Conservation (phyloP, 1,140 invertebrate species). For the Drosophila subobscura region DNA sequence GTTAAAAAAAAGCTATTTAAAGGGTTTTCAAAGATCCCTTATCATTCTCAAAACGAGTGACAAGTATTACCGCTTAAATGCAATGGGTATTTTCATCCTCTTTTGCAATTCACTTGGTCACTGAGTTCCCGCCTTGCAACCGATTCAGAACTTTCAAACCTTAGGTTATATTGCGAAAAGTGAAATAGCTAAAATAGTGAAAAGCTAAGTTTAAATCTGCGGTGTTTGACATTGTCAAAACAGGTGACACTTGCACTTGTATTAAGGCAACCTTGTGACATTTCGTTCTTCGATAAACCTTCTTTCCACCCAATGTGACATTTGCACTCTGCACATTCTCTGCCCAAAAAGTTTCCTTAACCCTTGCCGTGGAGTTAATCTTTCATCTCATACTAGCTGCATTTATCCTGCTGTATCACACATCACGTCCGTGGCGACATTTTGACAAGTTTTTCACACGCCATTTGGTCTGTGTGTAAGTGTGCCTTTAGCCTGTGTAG, state of each 20-base stretch:
- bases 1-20: too few species aligned
- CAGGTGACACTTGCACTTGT: slow-evolving; percentile 6
- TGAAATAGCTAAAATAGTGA: too few species aligned
- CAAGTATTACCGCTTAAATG: too few species aligned
- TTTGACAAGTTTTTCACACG: slow-evolving; percentile 48
- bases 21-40: neutral
- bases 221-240: slow-evolving; percentile 10
- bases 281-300: slow-evolving; percentile 1
- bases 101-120: too few species aligned
- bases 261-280: slow-evolving; percentile 14
- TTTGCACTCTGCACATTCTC: too few species aligned
- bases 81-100: too few species aligned
- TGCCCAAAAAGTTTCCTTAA: slow-evolving; percentile 1
- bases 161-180: too few species aligned
- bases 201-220: neutral
- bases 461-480: slow-evolving; percentile 15
- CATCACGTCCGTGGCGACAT: slow-evolving; percentile 29
- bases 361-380: slow-evolving; percentile 3
- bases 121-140: too few species aligned
- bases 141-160: too few species aligned
- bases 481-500: slow-evolving; percentile 17
- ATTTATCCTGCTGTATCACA: neutral
- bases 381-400: neutral
- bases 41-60: too few species aligned
- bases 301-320: too few species aligned